Base-by-base conservation (phyloP, 2,113 vertebrate species). In the Potamarius usumacintae region DNA sequence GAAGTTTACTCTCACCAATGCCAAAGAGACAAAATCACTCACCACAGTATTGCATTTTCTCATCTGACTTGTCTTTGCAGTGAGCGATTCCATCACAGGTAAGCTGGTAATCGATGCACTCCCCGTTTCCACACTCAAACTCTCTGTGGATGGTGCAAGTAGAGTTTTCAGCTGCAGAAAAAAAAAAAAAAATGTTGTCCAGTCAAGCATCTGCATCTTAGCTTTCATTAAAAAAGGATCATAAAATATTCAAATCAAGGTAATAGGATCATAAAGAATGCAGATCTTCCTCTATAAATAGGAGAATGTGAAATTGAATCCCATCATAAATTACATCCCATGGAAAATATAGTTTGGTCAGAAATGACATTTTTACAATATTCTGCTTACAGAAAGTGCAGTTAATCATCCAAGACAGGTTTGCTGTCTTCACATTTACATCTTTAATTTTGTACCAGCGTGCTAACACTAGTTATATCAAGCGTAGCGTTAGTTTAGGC, bases 41-140 rank as follows among this genome's bases (percentile, higher is more conserved):
- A 99, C 98, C 98, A 93, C 98, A 99, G 89, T 99, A 99, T 77
- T 97, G 97, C 89, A 98, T 96, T 89, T 99, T 99, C 91, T 99
- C 98, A 91, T 99, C 98, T 0, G 98, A 99, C 90, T 98, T 99
- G 93, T 99, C 98, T 92, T 99, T 99, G 94, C 98, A 99, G 52
- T 99, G 97, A 82, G 95, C 92, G 15, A 95, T 76, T n/a, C 97
- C 97, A 84, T 99, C 98, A 67, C 98, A 99, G 30, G 98, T 97
- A 55, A 98, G 92, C 82, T 97, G 96, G 89, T 99, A 99, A 93
- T 97, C 96, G 84, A 99, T 94, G 90, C 98, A 99, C 84, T 99
- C 97, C 63, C 98, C 97, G 8, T 99, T 99, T 22, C 97, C 98
- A 92, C 98, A 99, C 89, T 99, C 97, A 93, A 99, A 99, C 86